Conservation (phyloP, 2,113 vertebrate genomes). For the Felis chaus region DNA sequence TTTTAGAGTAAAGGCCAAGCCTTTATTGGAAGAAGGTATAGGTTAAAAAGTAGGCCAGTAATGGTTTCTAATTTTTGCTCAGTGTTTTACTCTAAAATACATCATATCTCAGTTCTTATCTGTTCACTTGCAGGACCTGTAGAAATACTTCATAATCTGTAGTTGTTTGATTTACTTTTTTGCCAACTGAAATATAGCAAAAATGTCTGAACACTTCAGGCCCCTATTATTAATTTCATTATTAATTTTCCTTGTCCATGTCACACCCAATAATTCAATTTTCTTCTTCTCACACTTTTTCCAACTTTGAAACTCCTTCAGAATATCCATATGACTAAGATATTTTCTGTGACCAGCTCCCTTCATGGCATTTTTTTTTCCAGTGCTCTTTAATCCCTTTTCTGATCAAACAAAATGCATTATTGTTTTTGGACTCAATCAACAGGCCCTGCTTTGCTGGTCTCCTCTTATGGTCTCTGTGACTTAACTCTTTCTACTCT, state of each 20-base stretch:
- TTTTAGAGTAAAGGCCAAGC: constrained; percentile 35
- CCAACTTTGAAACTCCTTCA: constrained; percentile 25
- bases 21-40: constrained; percentile 36
- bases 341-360: constrained; percentile 38
- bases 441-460: constrained; percentile 14
- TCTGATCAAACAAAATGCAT: constrained; percentile 56
- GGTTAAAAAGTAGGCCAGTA: constrained; percentile 56
- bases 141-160: constrained; percentile 28
- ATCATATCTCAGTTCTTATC: constrained; percentile 19
- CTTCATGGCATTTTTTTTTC: constrained; percentile 1
- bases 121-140: constrained; percentile 30
- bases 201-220: constrained; percentile 38
- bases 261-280: background rate
- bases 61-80: constrained; percentile 51
- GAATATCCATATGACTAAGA: constrained; percentile 18
- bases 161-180: constrained; percentile 27
- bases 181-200: constrained; percentile 3
- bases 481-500: constrained; percentile 17
- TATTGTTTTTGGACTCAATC: constrained; percentile 51
- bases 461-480: constrained; percentile 20
- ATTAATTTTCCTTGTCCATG: constrained; percentile 47
- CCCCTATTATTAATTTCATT: constrained; percentile 33
- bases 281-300: constrained; percentile 44
- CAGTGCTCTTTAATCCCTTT: constrained; percentile 42
- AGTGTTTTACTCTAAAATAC: background rate